Base-by-base conservation (phyloP, 1,140 invertebrate genomes). In the Anthonomus grandis region DNA sequence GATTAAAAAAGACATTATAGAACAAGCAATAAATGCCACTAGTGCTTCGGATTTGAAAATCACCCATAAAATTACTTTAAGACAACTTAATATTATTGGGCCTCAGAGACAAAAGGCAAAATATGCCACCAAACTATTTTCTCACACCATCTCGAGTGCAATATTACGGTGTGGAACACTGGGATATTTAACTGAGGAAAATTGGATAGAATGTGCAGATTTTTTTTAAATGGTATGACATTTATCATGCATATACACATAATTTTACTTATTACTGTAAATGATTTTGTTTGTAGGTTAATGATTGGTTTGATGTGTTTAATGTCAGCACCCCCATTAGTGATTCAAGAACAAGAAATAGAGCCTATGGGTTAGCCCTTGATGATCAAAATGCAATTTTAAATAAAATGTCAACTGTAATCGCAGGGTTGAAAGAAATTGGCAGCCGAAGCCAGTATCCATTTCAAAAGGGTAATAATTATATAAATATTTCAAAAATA, bases 381-480 rank as follows among this genome's bases (percentile, higher is more conserved):
- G 37, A 57, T 12, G 19, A 36, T 36, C 55, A 57, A 41, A 51
- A 57, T 52, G 17, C 12, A 57, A 42, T 57, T 21, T 31, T 57
- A 2, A 19, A 57, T 52, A 21, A 57, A 21, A 57, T 57, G 47
- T 38, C 36, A 10, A 9, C 50, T 21, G 19, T 52, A 24, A 41
- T 57, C 17, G 2, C 2, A 3, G 15, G 52, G 23, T 22, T 57
- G 23, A 51, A 24, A 24, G 48, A 31, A 41, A 41, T 52, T 22
- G 38, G 38, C 19, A 41, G 23, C n/a, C 34, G 46, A 10, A 37
- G 22, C 22, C 13, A 37, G 23, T 39, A 45, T n/a, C 38, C 51
- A 53, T 53, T 53, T 23, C 39, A 53, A 45, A 53, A 53, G 27
- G 44, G 51, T 47, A 47, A 19, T 22, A 5, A 22, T 6, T 24